Conservation (phyloP, 2,797 vertebrate genomes). For the Rhinogobio ventralis region DNA sequence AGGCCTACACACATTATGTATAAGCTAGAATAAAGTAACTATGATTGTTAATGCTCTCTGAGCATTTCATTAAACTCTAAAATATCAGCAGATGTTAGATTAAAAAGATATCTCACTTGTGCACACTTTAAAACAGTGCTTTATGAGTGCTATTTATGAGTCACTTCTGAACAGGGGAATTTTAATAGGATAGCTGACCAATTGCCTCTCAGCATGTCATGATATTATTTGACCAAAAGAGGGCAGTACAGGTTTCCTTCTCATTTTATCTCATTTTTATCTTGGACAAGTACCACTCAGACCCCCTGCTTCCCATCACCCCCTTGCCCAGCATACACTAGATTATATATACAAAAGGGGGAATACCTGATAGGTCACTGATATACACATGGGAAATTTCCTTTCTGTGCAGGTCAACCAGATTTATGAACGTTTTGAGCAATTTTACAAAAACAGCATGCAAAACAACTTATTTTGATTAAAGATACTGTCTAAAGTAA, state of each 20-base stretch:
- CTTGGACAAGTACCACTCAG: background rate
- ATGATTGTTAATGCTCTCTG: background rate
- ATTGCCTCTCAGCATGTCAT: background rate
- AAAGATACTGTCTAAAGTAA: background rate
- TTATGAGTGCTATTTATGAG: background rate
- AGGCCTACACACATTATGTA: background rate
- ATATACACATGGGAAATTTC: background rate
- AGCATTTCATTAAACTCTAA: background rate
- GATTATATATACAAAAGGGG: background rate
- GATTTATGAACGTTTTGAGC: background rate
- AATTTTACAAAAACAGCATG: background rate
- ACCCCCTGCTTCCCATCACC: background rate
- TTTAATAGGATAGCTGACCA: background rate
- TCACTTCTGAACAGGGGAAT: background rate
- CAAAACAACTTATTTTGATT: background rate
- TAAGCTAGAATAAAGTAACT: background rate
- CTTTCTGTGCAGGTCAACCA: background rate
- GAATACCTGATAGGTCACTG: background rate
- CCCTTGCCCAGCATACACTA: background rate
- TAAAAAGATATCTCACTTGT: slow-evolving; percentile 8
- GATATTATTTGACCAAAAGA: slow-evolving; percentile 50
- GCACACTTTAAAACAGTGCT: background rate
- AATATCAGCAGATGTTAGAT: background rate
- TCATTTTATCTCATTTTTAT: background rate
- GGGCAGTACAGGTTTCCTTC: slow-evolving; percentile 54